A percentile compares a stretch with the other conserved stretches of the same genome.
phyloP scores from a whole-genome alignment of 2,113 vertebrate genomes.

The Microcebus jonahi region DNA sequence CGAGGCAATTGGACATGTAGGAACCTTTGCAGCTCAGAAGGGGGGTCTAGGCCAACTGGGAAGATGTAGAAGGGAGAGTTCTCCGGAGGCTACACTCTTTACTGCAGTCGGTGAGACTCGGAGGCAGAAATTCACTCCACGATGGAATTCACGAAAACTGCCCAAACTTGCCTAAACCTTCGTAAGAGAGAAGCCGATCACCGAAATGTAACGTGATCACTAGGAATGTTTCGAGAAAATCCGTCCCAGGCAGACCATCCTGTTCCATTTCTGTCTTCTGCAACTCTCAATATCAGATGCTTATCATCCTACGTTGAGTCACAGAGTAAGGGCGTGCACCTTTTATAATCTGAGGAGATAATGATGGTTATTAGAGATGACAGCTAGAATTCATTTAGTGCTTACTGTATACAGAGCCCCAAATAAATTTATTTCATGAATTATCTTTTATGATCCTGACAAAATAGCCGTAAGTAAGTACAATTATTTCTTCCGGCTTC shows the following conservation, averaged over 20 bases:
- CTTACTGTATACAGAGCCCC: neutral
- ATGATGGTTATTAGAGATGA: neutral
- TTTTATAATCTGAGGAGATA: neutral
- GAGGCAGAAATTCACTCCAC: neutral
- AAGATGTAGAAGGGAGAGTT: rapidly evolving
- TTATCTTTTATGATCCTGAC: neutral
- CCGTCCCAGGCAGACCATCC: neutral
- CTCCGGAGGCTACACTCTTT: neutral
- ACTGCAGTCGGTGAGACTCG: rapidly evolving
- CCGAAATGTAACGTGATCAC: neutral
- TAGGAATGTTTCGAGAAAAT: neutral
- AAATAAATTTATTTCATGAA: neutral
- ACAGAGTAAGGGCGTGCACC: neutral
- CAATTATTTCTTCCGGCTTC: neutral
- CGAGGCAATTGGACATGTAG: rapidly evolving
- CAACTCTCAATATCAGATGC: neutral
- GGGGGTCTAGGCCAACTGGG: rapidly evolving
- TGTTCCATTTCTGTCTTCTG: neutral
- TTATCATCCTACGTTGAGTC: neutral
- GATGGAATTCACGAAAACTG: rapidly evolving
- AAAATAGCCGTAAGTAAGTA: neutral
- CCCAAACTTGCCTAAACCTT: neutral
- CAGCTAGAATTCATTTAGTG: neutral
- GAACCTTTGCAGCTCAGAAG: neutral
- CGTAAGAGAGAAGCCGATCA: neutral